Base-by-base conservation (phyloP, 2,797 vertebrate genomes). In the Lerista edwardsae region DNA sequence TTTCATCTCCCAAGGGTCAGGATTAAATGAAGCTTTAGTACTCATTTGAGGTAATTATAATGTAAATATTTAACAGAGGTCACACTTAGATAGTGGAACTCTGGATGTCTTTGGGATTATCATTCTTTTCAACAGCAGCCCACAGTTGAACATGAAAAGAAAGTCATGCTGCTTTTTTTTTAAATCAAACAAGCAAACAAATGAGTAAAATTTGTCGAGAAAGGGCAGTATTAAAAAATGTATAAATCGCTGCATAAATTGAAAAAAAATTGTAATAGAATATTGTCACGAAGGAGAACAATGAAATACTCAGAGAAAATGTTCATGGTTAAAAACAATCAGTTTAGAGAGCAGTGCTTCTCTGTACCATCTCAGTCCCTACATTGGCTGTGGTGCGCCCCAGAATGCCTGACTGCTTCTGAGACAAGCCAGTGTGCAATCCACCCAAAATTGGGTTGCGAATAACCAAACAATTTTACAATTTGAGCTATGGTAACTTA, bases 21-120 rank as follows among this genome's bases (percentile, higher is more conserved):
- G 93, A 96, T 97, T 96, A 96, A 94, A 94, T 91, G 95, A 94
- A 96, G 94, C 93, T 93, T 96, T 94, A 94, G 83, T 92, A 94
- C 92, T 96, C 89, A 95, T 96, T 94, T 96, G 94, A 95, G 96
- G 93, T 92, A 92, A 94, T 89, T 91, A 89, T 95, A 96, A 95
- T 96, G 94, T 96, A 94, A 96, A 95, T 96, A 94, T 93, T 97
- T 97, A 96, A 95, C 93, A 87, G 72, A 27, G 95, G 95, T 97
- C 95, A 97, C 95, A 95, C 92, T 86, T 91, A 87, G 91, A 93
- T 86, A 93, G 93, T 89, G 83, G 87, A 89, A 92, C 92, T 94
- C 92, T 92, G 85, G 90, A 94, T 90, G 88, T 95, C 87, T 91
- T 93, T 91, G 88, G 90, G 93, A 93, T 92, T 84, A 89, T 86